phyloP scores from a whole-genome alignment of 2,797 vertebrate genomes.

The Acanthurus leucopareius region DNA sequence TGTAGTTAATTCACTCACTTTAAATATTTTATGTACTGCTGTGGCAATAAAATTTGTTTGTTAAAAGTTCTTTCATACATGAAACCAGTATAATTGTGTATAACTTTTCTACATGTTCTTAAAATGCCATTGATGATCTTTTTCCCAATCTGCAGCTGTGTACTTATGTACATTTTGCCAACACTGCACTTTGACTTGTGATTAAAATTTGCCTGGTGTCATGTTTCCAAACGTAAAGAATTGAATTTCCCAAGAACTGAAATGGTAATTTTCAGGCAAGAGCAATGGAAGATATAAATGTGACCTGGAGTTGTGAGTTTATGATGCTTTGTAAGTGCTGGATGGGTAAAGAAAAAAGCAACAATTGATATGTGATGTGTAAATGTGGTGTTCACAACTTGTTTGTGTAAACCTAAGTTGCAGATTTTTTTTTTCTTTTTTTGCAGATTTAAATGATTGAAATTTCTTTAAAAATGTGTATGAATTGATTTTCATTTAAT shows the following conservation, averaged over 20 bases:
- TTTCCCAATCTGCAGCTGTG: slow-evolving; percentile 51
- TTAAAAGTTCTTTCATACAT: slow-evolving; percentile 44
- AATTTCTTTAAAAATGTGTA: neutral
- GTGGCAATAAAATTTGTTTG: slow-evolving; percentile 31
- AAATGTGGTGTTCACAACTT: neutral
- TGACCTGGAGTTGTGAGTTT: neutral
- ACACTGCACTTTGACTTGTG: slow-evolving; percentile 66
- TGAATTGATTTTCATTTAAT: neutral
- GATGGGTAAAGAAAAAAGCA: neutral
- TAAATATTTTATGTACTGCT: slow-evolving; percentile 35
- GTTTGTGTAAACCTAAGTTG: neutral
- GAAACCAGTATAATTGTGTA: slow-evolving; percentile 32
- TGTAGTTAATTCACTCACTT: slow-evolving; percentile 37
- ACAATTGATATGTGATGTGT: neutral
- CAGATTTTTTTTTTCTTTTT: neutral
- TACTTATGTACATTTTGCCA: slow-evolving; percentile 58
- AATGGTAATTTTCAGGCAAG: neutral
- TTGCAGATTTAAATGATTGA: neutral
- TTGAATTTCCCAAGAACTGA: slow-evolving; percentile 10
- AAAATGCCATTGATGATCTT: slow-evolving; percentile 31
- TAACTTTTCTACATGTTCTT: slow-evolving; percentile 32
- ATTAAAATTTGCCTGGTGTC: slow-evolving; percentile 58
- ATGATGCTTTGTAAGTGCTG: neutral
- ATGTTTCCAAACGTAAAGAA: slow-evolving; percentile 62
- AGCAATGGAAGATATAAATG: accelerated